Conservation (phyloP, 2,797 vertebrate genomes). For the Microcaecilia unicolor region DNA sequence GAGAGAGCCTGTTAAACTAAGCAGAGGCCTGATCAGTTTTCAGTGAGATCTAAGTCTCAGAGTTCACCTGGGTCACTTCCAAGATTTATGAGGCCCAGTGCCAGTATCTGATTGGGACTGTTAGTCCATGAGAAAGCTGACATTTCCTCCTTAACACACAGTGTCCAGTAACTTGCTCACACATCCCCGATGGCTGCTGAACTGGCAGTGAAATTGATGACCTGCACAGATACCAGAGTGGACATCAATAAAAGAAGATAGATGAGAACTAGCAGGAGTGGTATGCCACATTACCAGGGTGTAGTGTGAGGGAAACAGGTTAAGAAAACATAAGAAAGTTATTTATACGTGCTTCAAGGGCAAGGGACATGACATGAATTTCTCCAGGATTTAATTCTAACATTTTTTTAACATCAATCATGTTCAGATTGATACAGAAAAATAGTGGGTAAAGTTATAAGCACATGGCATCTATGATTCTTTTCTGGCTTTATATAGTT, state of each 20-base stretch:
- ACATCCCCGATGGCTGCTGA: slow-evolving; percentile 44
- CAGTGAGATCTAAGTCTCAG: slow-evolving; percentile 53
- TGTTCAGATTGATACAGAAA: slow-evolving; percentile 10
- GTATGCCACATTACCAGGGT: slow-evolving; percentile 50
- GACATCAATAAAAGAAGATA: slow-evolving; percentile 70
- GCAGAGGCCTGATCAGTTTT: slow-evolving; percentile 68
- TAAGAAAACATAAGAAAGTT: slow-evolving; percentile 86
- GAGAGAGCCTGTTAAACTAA: slow-evolving; percentile 62
- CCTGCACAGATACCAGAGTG: slow-evolving; percentile 63
- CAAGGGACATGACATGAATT: slow-evolving; percentile 73
- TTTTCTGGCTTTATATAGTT: no score
- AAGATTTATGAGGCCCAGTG: slow-evolving; percentile 64
- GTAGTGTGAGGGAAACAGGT: slow-evolving; percentile 67
- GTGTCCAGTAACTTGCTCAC: slow-evolving; percentile 57
- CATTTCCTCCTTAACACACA: slow-evolving; percentile 34
- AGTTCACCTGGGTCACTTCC: slow-evolving; percentile 63
- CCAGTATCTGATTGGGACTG: slow-evolving; percentile 53
- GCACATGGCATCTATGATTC: no score
- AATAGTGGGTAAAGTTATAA: not conserved
- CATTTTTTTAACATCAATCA: slow-evolving; percentile 36
- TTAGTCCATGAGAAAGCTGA: slow-evolving; percentile 32
- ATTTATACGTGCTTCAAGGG: slow-evolving; percentile 84
- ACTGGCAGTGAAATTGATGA: slow-evolving; percentile 67
- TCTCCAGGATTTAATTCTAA: slow-evolving; percentile 45
- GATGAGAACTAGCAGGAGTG: slow-evolving; percentile 63